A percentile compares a stretch with the other conserved stretches of the same genome.
Conservation (phyloP, 2,888 invertebrate genomes). For the Pogonocherus hispidulus region DNA sequence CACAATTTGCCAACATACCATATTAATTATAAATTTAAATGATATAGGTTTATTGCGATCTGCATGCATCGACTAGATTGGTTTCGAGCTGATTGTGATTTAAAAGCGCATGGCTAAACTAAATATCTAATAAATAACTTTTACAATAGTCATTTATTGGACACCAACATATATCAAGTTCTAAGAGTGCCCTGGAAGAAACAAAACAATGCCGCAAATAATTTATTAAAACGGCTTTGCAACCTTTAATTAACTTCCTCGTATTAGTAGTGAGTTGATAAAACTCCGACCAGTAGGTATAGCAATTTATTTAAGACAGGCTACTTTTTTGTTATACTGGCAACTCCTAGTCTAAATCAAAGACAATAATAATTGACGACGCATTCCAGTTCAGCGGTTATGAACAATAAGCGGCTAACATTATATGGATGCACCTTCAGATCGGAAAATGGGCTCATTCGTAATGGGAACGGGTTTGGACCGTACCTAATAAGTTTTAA, state of each 20-base stretch:
- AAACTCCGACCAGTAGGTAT: neutral
- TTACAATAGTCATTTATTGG: conserved; percentile 34
- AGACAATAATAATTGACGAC: neutral
- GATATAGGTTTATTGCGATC: conserved; percentile 45
- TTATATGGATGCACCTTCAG: conserved; percentile 5
- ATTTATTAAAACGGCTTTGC: conserved; percentile 1
- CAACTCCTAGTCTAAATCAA: conserved; percentile 7
- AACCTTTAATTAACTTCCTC: conserved; percentile 14
- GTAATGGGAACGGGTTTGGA: conserved; percentile 8
- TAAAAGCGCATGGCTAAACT: conserved; percentile 43
- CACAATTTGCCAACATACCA: conserved; percentile 48
- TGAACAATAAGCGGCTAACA: conserved; percentile 10
- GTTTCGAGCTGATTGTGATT: conserved; percentile 53
- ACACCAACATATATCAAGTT: conserved; percentile 19
- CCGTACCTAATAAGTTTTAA: conserved; percentile 25
- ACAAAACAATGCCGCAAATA: conserved; percentile 14
- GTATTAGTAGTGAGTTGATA: conserved; percentile 2
- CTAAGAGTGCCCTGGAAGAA: conserved; percentile 18
- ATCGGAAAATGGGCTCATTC: conserved; percentile 5
- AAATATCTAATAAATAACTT: conserved; percentile 46
- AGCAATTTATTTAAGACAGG: conserved; percentile 1
- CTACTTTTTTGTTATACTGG: conserved; percentile 5
- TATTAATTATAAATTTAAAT: conserved; percentile 47
- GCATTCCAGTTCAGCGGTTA: conserved; percentile 6
- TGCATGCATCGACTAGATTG: conserved; percentile 42